Conservation (phyloP, 2,888 invertebrate genomes). For the Norana najaformis region DNA sequence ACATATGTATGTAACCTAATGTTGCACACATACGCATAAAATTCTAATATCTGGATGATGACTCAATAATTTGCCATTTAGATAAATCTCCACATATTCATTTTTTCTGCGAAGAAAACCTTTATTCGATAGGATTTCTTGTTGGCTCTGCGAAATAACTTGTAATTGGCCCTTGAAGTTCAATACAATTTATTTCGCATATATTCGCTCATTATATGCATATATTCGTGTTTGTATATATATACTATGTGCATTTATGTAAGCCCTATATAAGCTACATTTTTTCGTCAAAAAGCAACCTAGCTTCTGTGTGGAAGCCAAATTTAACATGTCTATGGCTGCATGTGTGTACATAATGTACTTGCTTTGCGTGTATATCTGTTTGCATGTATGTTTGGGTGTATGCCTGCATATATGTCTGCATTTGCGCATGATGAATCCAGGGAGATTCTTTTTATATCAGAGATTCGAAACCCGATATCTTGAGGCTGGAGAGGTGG, state of each 20-base stretch:
- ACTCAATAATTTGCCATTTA: neutral
- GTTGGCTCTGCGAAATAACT: neutral
- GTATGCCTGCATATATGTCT: neutral
- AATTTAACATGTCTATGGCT: too few species aligned
- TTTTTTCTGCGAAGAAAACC: neutral
- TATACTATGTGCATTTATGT: too few species aligned
- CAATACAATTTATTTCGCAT: too few species aligned
- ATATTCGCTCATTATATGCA: too few species aligned
- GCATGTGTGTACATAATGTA: too few species aligned
- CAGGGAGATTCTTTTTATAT: neutral
- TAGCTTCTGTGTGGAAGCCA: too few species aligned
- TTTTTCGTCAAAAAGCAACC: too few species aligned
- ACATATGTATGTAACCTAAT: neutral
- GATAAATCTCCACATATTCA: neutral
- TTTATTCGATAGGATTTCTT: neutral
- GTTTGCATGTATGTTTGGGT: too few species aligned
- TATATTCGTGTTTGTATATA: too few species aligned
- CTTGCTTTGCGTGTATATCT: too few species aligned
- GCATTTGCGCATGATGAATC: neutral
- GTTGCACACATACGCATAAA: too few species aligned
- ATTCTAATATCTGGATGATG: neutral
- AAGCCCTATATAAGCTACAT: too few species aligned
- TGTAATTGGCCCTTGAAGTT: neutral
- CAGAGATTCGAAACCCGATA: neutral
- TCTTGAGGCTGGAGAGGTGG: neutral